Evolutionary conservation across 2,888 invertebrate species (phyloP), one percentile per base, ranked within the genome.

Genomic region (Encarsia formosa): DNA sequence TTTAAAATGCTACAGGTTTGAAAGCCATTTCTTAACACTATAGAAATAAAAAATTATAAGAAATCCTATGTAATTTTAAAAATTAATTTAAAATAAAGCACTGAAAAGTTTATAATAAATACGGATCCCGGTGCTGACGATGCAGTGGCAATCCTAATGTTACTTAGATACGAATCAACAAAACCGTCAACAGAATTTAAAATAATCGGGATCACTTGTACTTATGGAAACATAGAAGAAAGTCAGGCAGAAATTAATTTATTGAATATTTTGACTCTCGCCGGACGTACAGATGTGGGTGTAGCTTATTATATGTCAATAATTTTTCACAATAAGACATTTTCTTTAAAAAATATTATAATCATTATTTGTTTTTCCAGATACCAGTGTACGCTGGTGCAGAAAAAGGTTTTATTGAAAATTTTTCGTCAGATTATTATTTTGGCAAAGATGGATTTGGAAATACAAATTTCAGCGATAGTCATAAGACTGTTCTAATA

Each of bases 361-460:
- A n/a, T n/a, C n/a, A n/a, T n/a, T n/a, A n/a, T n/a, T n/a, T n/a
- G n/a, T n/a, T n/a, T n/a, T n/a, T n/a, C n/a, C n/a, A 80, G 80
- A 75, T 80, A 51, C 77, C 78, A 2, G 76, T 80, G 2, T 80
- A 74, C 57, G 58, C 59, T 2, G 79, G 79, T 0, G 69, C 74
- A 13, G 16, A 59, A 2, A 63, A 62, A 41, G 66, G 76, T 5
- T 54, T 78, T 2, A 39, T 74, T 20, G 52, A 61, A 1, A 61
- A 68, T n/a, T 69, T 65, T 23, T 55, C 52, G 1, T 5, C 32
- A 6, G 62, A 61, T 2, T 32, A 63, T 38, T 71, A 56, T 46
- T 76, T 68, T 57, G 81, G 81, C 1, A 11, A 57, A 0, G 79
- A 81, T 61, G 81, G 80, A 2, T 73, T 80, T 26, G 79, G 80